These are phyloP conservation scores for Micropterix aruncella DNA, from an alignment of 2,888 invertebrate species.

Conservation along the genomic window DNA sequence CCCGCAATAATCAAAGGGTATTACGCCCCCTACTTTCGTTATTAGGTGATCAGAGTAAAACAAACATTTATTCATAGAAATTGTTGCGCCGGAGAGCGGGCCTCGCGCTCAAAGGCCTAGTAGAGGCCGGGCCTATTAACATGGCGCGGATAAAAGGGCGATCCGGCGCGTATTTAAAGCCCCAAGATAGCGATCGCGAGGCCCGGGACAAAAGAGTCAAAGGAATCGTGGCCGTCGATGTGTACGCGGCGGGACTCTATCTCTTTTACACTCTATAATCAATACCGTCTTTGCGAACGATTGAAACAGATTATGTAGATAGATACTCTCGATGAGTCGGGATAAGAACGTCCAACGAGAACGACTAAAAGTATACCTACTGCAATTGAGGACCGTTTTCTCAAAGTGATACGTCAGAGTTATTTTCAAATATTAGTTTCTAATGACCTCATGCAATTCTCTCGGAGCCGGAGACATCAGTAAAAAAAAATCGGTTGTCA, in stretches of 20 bases:
- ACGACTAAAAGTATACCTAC: no score
- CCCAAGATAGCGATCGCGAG: not conserved
- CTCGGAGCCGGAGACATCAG: no score
- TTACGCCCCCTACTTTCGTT: not conserved
- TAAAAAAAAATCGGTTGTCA: no score
- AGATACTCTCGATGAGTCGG: no score
- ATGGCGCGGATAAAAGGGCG: not conserved
- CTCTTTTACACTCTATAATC: not conserved
- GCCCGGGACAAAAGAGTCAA: no score
- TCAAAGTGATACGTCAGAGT: no score
- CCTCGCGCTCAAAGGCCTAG: not conserved
- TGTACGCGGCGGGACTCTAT: not conserved
- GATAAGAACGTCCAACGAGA: no score
- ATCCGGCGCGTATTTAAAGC: not conserved
- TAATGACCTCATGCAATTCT: no score
- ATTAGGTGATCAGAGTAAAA: not conserved
- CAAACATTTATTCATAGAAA: not conserved
- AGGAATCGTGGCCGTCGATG: not conserved
- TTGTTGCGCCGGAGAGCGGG: not conserved
- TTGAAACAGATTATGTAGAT: no score
- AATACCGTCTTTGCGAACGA: not conserved
- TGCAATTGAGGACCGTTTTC: no score
- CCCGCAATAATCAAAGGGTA: not conserved
- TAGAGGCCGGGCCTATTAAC: not conserved
- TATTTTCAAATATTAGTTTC: no score